Evolutionary conservation across 2,113 vertebrate species (phyloP), one percentile per base, ranked within the genome.

Genomic region (Rhinogobius similis): DNA sequence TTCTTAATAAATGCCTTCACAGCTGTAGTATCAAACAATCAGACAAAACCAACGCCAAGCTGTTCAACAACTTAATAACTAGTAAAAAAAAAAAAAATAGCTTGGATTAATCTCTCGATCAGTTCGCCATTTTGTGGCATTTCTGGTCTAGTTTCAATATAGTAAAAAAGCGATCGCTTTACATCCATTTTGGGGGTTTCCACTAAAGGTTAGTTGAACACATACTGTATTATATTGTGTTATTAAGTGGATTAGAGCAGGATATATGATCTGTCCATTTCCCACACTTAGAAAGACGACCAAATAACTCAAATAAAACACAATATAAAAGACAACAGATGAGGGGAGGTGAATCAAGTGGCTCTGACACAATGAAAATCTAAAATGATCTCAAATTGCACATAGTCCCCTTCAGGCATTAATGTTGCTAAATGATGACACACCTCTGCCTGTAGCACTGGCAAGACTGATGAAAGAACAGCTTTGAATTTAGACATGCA

Each of bases 291-390:
- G 29, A 27, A 27, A 61, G 56, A 59, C 3, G 11, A 13, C 13
- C 38, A 63, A 63, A 63, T 39, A 38, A 63, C 61, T 41, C 61
- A 63, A 62, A 39, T 1, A 62, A 41, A 21, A 63, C 21, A 39
- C 61, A 41, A 21, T 0, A 43, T 26, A 8, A 21, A 23, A 24
- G 38, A 38, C 12, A 9, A 62, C 59, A 38, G 18, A 46, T 7
- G 43, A 46, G 20, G 16, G 6, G 4, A 10, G 11, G 32, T n/a
- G 32, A 62, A 13, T 62, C 10, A 39, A 39, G 8, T 11, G 59
- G 32, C 27, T 27, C 6, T 12, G 59, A 38, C 12, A 62, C 18
- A 39, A 5, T 29, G 26, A 14, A 16, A 58, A 29, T 58, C 4
- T 18, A 58, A 58, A 29, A 27, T 27, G 24, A 58, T 16, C 24